These are phyloP conservation scores for Argynnis bischoffii DNA, from an alignment of 2,888 invertebrate genomes.

Conservation along the genomic window DNA sequence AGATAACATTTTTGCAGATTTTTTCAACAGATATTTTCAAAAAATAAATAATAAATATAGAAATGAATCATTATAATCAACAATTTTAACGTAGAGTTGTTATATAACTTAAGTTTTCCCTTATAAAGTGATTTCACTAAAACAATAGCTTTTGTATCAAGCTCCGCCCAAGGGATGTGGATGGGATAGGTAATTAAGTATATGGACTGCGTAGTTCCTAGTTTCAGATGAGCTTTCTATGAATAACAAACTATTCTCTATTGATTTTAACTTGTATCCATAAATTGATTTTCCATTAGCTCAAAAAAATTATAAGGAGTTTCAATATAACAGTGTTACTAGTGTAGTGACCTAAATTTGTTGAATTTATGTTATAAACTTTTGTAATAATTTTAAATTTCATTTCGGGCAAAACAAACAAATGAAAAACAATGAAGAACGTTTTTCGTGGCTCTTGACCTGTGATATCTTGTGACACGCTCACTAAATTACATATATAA, in stretches of 20 bases:
- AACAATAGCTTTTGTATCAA: conserved; percentile 21
- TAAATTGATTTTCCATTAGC: not conserved
- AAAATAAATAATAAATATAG: not conserved
- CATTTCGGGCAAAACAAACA: too few relatives aligned
- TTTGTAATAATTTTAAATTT: too few relatives aligned
- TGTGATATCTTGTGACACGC: too few relatives aligned
- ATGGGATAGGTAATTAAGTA: conserved; percentile 17
- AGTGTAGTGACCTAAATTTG: too few relatives aligned
- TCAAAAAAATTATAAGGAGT: too few relatives aligned
- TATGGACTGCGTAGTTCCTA: conserved; percentile 7
- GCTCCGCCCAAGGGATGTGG: conserved; percentile 12
- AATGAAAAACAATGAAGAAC: too few relatives aligned
- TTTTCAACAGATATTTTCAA: not conserved
- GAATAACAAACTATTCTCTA: conserved; percentile 3
- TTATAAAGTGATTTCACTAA: conserved; percentile 11
- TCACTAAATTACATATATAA: too few relatives aligned
- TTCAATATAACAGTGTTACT: too few relatives aligned
- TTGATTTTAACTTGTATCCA: conserved; percentile 2
- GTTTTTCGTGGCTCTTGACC: too few relatives aligned
- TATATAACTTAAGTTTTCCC: not conserved
- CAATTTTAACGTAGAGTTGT: not conserved
- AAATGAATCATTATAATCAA: not conserved
- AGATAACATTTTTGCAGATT: too few relatives aligned
- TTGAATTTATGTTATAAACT: too few relatives aligned
- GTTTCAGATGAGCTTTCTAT: conserved; percentile 16